Base-by-base conservation (phyloP, 2,113 vertebrate genomes). In the Lepidothrix coronata region DNA sequence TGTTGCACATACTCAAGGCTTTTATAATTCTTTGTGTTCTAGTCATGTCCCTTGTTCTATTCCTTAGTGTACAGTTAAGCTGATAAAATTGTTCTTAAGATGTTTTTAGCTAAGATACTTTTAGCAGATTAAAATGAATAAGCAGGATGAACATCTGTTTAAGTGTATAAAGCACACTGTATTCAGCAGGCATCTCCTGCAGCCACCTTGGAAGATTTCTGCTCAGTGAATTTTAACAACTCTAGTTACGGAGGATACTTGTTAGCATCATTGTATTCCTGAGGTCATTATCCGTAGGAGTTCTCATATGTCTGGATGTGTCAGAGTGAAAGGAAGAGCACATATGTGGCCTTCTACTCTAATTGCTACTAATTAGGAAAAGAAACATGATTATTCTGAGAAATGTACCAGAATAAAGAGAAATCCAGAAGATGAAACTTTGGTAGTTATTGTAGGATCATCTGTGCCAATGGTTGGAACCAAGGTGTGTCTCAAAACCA, bases 61-160 rank as follows among this genome's bases (percentile, higher is more conserved):
- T 79, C 43, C 74, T 55, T 88, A 49, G 62, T 31, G 54, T 51
- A 79, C 66, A 88, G 89, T 83, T 95, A 93, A 88, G 57, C 85
- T 87, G 66, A 79, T 92, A 90, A 95, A 80, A 65, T 87, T 75
- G 35, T 82, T 95, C 76, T 91, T 82, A 95, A 94, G 70, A 89
- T 87, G 68, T 84, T 95, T 93, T 75, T 88, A 71, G 54, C 89
- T 96, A 81, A 93, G 70, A 81, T 33, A 86, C 51, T 96, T 95
- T 62, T 6, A 96, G 65, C 41, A 94, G 88, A 95, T 94, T 95
- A 96, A 96, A 92, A 88, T 55, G 51, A 96, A 75, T 93, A 95
- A 96, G 88, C 61, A 91, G 84, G 61, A 75, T 72, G 70, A 95
- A 74, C 68, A 79, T 84, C 73, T 37, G 6, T 91, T 79, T 72